phyloP scores from a whole-genome alignment of 1,140 invertebrate genomes.

The Rhynchophorus ferrugineus region DNA sequence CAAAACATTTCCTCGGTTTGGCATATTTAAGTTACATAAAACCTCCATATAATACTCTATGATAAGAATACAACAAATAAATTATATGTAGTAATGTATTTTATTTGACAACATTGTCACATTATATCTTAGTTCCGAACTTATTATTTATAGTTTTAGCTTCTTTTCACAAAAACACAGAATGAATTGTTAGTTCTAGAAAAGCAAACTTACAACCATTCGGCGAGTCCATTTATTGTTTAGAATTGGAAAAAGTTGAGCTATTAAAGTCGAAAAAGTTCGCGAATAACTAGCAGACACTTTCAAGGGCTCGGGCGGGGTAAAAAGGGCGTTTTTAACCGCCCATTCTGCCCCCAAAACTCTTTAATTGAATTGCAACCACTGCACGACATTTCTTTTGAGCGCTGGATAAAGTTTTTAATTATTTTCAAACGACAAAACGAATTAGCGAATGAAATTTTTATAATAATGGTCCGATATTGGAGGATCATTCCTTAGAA shows the following conservation, averaged over 20 bases:
- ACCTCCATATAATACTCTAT: too few species aligned
- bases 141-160: background rate
- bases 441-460: conserved; percentile 27
- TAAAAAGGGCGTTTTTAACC: background rate
- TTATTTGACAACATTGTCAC: too few species aligned
- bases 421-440: conserved; percentile 38
- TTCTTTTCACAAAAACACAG: background rate
- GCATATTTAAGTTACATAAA: too few species aligned
- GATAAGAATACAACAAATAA: too few species aligned
- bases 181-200: background rate
- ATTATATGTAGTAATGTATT: too few species aligned
- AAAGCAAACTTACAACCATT: background rate
- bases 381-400: conserved; percentile 36
- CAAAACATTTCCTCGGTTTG: too few species aligned
- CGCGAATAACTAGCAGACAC: conserved; percentile 30
- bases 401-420: conserved; percentile 38
- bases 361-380: conserved; percentile 39
- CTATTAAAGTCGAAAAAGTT: conserved; percentile 27
- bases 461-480: too few species aligned
- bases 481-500: too few species aligned
- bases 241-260: conserved; percentile 15
- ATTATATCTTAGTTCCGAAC: too few species aligned
- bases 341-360: conserved; percentile 19
- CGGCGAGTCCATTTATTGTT: conserved; percentile 16
- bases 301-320: conserved; percentile 14